Base-by-base conservation (phyloP, 2,113 vertebrate genomes). In the Xenopus borealis region DNA sequence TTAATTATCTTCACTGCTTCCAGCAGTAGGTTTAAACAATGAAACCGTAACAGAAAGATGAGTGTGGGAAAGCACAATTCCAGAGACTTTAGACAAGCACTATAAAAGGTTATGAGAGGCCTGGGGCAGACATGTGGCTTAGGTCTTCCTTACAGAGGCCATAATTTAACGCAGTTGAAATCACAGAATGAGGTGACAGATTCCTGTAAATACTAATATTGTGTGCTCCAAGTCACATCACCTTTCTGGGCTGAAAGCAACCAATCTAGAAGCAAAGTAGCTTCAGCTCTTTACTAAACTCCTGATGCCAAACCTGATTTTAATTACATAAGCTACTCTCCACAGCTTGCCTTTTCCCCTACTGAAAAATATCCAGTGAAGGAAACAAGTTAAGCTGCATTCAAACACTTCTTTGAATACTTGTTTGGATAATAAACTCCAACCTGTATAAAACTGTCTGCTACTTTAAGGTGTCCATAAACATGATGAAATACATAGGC, bases 261-360 rank as follows among this genome's bases (percentile, higher is more conserved):
- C 46, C 13, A 50, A 20, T 19, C 33, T 30, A 45, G 63, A 47
- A 12, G 63, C 59, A 30, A 59, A 50, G 47, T 50, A 16, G 10
- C 4, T 4, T 50, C 9, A 50, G 14, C 11, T 19, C 14, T 67
- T 52, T 30, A 59, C 17, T 75, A 10, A 68, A 19, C 3, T 11
- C 44, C 81, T 81, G 80, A 72, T 81, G 82, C 57, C 78, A 78
- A 84, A 85, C 83, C 78, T 86, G 85, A 86, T 82, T 78, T 82
- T 79, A 80, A 84, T 86, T 84, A 86, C 83, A 82, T 82, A 80
- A 74, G 80, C 74, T 57, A 8, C 82, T 81, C 81, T 83, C 79
- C 69, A 80, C 77, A 73, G 59, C 82, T 72, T 75, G 71, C 19
- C 70, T 40, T 40, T 40, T 79, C 10, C 0, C 0, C 23, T 81